These are phyloP conservation scores for Corvus moneduloides DNA, from an alignment of 2,113 vertebrate species.

Conservation along the genomic window DNA sequence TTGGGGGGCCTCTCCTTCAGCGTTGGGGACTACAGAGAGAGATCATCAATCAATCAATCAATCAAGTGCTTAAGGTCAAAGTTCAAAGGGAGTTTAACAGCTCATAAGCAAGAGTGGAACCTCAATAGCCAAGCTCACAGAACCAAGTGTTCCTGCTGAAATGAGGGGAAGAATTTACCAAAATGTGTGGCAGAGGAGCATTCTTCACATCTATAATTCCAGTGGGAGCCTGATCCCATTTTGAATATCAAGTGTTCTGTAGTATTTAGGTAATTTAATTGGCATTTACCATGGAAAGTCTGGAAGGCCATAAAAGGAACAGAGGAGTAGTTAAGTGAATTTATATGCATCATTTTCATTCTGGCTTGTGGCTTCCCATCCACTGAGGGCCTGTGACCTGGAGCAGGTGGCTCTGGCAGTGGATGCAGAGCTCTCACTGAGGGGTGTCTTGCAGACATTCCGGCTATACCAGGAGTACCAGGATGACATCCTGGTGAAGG, in stretches of 20 bases:
- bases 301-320: neutral
- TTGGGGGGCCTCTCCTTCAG: neutral
- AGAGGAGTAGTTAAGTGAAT: neutral
- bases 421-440: neutral
- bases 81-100: neutral
- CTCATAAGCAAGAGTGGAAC: neutral
- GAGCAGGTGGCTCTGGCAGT: neutral
- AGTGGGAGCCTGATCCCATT: neutral
- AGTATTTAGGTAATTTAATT: neutral
- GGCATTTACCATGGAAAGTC: neutral
- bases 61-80: neutral
- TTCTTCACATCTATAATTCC: neutral
- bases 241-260: neutral
- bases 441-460: constrained; percentile 78
- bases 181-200: neutral
- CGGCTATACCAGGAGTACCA: constrained; percentile 85
- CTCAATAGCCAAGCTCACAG: neutral
- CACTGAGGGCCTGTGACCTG: neutral
- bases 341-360: neutral
- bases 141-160: neutral
- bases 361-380: neutral
- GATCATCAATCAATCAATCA: neutral
- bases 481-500: constrained; percentile 83
- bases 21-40: rapidly evolving
- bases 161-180: neutral